Conservation (phyloP, 1,140 invertebrate species). For the Drosophila elegans region DNA sequence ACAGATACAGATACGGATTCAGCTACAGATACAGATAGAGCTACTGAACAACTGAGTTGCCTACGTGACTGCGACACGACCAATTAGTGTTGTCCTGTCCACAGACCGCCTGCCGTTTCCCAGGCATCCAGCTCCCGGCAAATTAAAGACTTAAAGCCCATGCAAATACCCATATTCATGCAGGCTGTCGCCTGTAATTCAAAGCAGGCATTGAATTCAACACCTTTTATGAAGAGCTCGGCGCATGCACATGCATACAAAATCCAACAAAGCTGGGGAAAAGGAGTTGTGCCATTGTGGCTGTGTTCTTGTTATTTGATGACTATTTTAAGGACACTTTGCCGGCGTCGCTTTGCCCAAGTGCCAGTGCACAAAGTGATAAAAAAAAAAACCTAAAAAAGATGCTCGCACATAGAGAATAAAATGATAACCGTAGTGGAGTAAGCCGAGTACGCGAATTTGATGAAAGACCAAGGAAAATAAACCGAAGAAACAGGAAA, state of each 20-base stretch:
- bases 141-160: slow-evolving; percentile 76
- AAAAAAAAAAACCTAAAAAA: slow-evolving; percentile 27
- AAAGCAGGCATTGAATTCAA: slow-evolving; percentile 68
- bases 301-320: slow-evolving; percentile 70
- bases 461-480: slow-evolving; percentile 28
- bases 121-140: slow-evolving; percentile 30
- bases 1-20: slow-evolving; percentile 23
- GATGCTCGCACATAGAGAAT: slow-evolving; percentile 25
- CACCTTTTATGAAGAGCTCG: slow-evolving; percentile 60
- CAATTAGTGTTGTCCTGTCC: slow-evolving; percentile 68
- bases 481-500: neutral
- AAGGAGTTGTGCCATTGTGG: slow-evolving; percentile 27
- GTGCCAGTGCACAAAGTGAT: slow-evolving; percentile 37
- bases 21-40: slow-evolving; percentile 29
- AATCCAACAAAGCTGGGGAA: slow-evolving; percentile 19
- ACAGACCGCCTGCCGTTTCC: slow-evolving; percentile 24
- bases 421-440: slow-evolving; percentile 32
- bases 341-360: slow-evolving; percentile 44
- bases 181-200: slow-evolving; percentile 54
- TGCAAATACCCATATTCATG: slow-evolving; percentile 19
- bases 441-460: slow-evolving; percentile 54
- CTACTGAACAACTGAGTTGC: slow-evolving; percentile 15
- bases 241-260: slow-evolving; percentile 59
- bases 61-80: slow-evolving; percentile 77
- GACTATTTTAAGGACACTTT: slow-evolving; percentile 75